These are phyloP conservation scores for Epinephelus lanceolatus DNA, from an alignment of 2,113 vertebrate species.

Conservation along the genomic window DNA sequence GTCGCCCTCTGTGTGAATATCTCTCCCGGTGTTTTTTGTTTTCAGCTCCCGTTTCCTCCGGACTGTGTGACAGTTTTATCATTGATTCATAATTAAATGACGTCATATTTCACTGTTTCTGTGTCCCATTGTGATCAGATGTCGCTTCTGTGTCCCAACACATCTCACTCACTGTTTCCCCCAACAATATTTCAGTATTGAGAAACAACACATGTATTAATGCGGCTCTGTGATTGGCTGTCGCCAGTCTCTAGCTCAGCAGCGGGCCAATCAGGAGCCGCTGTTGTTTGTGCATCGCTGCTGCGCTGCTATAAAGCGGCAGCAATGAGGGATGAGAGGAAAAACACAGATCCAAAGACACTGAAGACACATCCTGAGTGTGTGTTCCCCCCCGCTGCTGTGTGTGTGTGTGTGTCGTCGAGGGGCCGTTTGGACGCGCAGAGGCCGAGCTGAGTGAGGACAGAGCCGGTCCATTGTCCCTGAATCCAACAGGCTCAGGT, in stretches of 20 bases:
- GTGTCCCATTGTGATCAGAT: background rate
- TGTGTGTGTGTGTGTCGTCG: background rate
- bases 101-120: background rate
- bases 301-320: constrained; percentile 83
- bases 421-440: constrained; percentile 4
- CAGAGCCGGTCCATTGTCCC: constrained; percentile 8
- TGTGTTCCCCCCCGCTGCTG: background rate
- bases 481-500: constrained; percentile 62
- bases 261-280: constrained; percentile 82
- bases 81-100: background rate
- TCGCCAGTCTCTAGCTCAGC: constrained; percentile 78
- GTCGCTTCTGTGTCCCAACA: constrained; percentile 27
- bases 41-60: background rate
- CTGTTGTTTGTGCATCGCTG: constrained; percentile 83
- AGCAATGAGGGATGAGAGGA: constrained; percentile 53
- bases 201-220: constrained; percentile 67
- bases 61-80: constrained; percentile 1
- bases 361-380: background rate
- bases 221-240: constrained; percentile 83
- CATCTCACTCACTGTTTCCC: background rate
- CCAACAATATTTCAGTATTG: constrained; percentile 22
- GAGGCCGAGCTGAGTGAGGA: constrained; percentile 21
- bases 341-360: constrained; percentile 53
- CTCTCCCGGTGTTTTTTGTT: background rate
- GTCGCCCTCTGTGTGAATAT: constrained; percentile 19